Base-by-base conservation (phyloP, 2,113 vertebrate genomes). In the rat (Rattus norvegicus) region DNA sequence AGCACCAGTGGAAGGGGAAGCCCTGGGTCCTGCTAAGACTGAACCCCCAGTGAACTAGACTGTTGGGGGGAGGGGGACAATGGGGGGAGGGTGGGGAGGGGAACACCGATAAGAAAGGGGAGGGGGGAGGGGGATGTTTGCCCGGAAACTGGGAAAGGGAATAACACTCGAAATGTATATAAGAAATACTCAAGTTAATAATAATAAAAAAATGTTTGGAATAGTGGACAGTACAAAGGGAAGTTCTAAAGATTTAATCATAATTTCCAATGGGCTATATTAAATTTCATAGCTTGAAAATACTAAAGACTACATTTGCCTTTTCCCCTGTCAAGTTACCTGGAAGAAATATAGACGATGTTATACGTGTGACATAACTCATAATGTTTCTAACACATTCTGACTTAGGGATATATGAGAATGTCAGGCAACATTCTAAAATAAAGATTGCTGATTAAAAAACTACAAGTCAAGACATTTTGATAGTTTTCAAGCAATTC, bases 281-380 rank as follows among this genome's bases (percentile, higher is more conserved):
- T 88, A 91, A 94, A 67, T 61, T 80, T 93, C 11, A 26, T 77
- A 92, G 70, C n/a, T 88, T 97, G 22, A 94, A 96, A 97, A 91
- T 95, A 43, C 43, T 94, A 47, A 92, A 91, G 93, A 84, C 36
- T 13, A 20, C 73, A 7, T 5, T 5, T 19, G 43, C 3, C 43
- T 73, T 59, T 59, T 6, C 30, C 19, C 16, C 69, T 52, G 52
- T 13, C 36, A 96, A 92, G 19, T 72, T 77, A 54, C 5, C 24
- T 77, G 47, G 36, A 83, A 90, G 61, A 95, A 94, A 95, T 26
- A 28, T 0, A 88, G 92, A 52, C 4, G 79, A 49, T 88, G 92
- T 81, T 84, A 11, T 30, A 33, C 75, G 6, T 81, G 70, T 47
- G 91, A 61, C 47, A 67, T 17, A 81, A 61, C 11, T 67, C 20